A percentile compares a stretch with the other conserved stretches of the same genome.
Conservation (phyloP, 2,888 invertebrate species). For the Steromphala cineraria region DNA sequence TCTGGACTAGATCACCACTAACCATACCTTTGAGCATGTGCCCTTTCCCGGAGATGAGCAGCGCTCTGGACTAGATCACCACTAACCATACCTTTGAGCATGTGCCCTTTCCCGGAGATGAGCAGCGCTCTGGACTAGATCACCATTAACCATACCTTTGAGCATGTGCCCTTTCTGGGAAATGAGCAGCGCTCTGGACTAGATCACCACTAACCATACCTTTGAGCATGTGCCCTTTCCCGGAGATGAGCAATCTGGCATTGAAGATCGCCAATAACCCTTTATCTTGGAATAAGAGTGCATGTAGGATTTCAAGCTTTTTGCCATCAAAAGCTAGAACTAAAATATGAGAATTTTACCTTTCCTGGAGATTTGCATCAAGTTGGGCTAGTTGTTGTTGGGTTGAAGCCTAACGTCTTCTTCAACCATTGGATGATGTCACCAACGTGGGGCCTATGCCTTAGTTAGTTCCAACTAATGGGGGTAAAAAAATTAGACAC, state of each 20-base stretch:
- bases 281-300: not conserved
- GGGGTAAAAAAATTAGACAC: too few relatives aligned
- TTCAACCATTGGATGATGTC: too few relatives aligned
- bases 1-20: too few relatives aligned
- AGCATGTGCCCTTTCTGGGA: constrained; percentile 28
- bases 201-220: constrained; percentile 43
- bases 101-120: not conserved
- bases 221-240: constrained; percentile 43
- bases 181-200: not conserved
- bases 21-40: constrained; percentile 50
- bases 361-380: too few relatives aligned
- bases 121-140: not conserved
- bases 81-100: constrained; percentile 50
- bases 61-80: not conserved
- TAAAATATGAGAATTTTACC: too few relatives aligned
- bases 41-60: not conserved
- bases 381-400: too few relatives aligned
- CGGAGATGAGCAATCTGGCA: not conserved
- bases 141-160: constrained; percentile 44
- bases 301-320: not conserved
- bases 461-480: too few relatives aligned
- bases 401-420: too few relatives aligned
- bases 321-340: not conserved
- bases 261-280: not conserved
- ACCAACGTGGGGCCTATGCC: too few relatives aligned